Evolutionary conservation across 2,888 invertebrate species (phyloP), one percentile per base, ranked within the genome.

Genomic region (Philopedon plagiatum): DNA sequence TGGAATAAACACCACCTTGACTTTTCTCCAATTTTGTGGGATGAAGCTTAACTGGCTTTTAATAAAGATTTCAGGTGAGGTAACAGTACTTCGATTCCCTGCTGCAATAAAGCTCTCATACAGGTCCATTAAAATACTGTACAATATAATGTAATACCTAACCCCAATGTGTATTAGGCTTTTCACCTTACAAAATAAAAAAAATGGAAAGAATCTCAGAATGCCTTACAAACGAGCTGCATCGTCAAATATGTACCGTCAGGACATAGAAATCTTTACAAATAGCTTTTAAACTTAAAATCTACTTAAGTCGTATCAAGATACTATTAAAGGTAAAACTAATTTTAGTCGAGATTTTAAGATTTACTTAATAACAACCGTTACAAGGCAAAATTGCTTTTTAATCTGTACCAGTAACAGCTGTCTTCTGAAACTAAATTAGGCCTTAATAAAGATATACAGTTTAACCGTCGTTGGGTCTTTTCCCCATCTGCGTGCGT

Each of bases 281-380:
- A 39, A 39, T 39, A 3, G 15, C 13, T 7, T 39, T 39, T 15
- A 39, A 39, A 39, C 15, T 39, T 39, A 39, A 44, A 44, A 44
- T 44, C 44, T 9, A 44, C 44, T 44, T 44, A 44, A 44, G 44
- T 21, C 21, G 44, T 19, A 44, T 44, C 44, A 39, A 39, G 39
- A 39, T 4, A 39, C 15, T 39, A 39, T 15, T 39, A 39, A 39
- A 15, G 15, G 13, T 39, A 39, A 39, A 39, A 15, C 39, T 39
- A 39, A 39, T 39, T 39, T 39, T n/a, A 15, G 39, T 39, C 39
- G 15, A 39, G 39, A 39, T 39, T 39, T n/a, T 39, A 39, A 39
- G 39, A 39, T 39, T 39, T 15, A 7, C 39, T 39, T 39, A n/a
- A 39, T 39, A 39, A 39, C 39, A 3, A 39, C 39, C 39, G 34